Conservation (phyloP, 2,113 vertebrate species). For the Hypanus sabinus region DNA sequence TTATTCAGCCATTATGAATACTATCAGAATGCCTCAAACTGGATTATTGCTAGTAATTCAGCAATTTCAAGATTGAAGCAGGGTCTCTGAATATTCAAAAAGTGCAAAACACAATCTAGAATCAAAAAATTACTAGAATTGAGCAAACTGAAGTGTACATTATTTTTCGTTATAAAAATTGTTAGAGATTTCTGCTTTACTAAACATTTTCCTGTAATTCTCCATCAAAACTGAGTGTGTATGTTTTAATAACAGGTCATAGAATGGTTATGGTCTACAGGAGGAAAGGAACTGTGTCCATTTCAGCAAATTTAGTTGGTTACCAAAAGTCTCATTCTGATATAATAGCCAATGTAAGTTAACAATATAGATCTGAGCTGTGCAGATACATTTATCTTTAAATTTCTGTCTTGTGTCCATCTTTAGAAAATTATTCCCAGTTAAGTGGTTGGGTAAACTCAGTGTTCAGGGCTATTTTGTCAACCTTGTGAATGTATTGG, state of each 20-base stretch:
- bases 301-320: conserved; percentile 52
- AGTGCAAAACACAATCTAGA: neutral
- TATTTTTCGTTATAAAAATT: neutral
- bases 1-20: neutral
- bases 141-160: neutral
- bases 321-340: conserved; percentile 43
- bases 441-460: neutral
- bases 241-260: conserved; percentile 45
- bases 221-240: neutral
- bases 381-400: neutral
- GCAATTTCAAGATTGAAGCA: neutral
- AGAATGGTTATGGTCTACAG: conserved; percentile 55
- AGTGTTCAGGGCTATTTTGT: neutral
- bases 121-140: neutral
- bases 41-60: neutral
- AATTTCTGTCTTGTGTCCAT: neutral
- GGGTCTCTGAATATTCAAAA: neutral
- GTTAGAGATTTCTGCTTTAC: neutral
- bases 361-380: neutral
- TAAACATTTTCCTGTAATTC: neutral
- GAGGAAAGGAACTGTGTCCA: conserved; percentile 54
- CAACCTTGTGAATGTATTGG: neutral
- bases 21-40: neutral
- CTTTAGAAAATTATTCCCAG: neutral
- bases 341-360: neutral